A percentile compares a stretch with the other conserved stretches of the same genome.
Conservation (phyloP, 1,140 invertebrate genomes). For the Megathymus violae region DNA sequence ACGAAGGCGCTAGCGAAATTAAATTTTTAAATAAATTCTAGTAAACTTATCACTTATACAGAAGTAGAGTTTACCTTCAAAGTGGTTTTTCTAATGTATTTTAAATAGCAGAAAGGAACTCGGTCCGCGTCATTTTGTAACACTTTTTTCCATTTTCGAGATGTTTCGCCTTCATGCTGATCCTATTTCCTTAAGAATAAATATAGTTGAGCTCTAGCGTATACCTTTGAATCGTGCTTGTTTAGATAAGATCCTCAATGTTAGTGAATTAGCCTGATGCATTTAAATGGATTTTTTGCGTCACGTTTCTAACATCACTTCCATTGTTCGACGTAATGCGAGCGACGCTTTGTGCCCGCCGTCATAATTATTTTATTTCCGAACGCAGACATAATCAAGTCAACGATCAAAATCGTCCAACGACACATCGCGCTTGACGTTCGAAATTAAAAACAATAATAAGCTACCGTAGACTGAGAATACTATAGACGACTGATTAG, state of each 20-base stretch:
- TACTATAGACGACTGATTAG: neutral
- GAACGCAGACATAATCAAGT: slow-evolving; percentile 54
- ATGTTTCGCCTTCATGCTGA: slow-evolving; percentile 11
- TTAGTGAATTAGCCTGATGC: slow-evolving; percentile 11
- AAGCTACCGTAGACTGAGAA: slow-evolving; percentile 27
- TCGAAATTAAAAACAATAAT: slow-evolving; percentile 76
- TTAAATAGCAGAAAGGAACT: slow-evolving; percentile 3
- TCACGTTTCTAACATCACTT: slow-evolving; percentile 13
- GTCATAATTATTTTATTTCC: slow-evolving; percentile 54
- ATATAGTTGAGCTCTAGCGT: slow-evolving; percentile 9
- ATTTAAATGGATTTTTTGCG: slow-evolving; percentile 18
- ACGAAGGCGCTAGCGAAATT: neutral
- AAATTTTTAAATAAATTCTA: too few relatives aligned
- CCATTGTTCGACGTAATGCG: slow-evolving; percentile 18
- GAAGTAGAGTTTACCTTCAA: neutral
- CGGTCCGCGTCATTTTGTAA: neutral
- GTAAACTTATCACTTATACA: too few relatives aligned
- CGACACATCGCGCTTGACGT: slow-evolving; percentile 59
- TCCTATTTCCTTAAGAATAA: slow-evolving; percentile 17
- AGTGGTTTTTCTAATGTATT: neutral
- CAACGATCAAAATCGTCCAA: slow-evolving; percentile 51
- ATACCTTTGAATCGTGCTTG: slow-evolving; percentile 7
- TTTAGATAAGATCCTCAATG: slow-evolving; percentile 20
- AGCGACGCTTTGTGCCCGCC: slow-evolving; percentile 26
- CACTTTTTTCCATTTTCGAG: slow-evolving; percentile 14